Conservation (phyloP, 2,113 vertebrate species). For the Cariama cristata region DNA sequence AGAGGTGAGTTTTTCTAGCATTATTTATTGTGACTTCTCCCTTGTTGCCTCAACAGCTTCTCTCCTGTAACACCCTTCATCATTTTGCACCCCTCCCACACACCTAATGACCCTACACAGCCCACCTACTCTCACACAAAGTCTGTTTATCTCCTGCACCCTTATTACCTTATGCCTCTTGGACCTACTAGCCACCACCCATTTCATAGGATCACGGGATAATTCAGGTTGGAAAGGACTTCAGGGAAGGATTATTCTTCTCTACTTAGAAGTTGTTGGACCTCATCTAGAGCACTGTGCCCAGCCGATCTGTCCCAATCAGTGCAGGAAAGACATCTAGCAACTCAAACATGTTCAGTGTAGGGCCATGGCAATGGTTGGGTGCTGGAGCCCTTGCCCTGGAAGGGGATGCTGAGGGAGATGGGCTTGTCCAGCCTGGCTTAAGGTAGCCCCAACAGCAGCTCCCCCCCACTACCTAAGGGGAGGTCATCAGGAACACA, state of each 20-base stretch:
- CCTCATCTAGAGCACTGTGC: background rate
- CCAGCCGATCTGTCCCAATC: background rate
- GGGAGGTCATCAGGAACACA: background rate
- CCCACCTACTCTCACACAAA: background rate
- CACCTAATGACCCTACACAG: background rate
- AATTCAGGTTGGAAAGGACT: background rate
- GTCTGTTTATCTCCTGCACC: background rate
- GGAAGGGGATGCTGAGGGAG: background rate
- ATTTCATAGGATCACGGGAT: background rate
- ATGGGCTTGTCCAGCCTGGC: background rate
- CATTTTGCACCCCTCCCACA: background rate
- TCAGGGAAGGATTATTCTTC: background rate
- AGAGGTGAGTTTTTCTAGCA: background rate
- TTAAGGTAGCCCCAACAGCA: background rate
- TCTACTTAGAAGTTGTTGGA: background rate
- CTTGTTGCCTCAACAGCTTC: background rate
- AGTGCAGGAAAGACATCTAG: background rate
- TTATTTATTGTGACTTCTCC: background rate
- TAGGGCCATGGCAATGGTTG: accelerated
- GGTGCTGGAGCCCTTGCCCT: background rate
- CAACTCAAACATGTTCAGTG: background rate
- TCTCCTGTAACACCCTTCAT: background rate
- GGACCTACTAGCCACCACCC: background rate
- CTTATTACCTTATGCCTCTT: background rate
- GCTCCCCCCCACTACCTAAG: background rate